Percentiles rank a stretch among this genome's conserved stretches.
phyloP scores from a whole-genome alignment of 92 coral and sea anemone genomes.

The Micromussa lordhowensis region DNA sequence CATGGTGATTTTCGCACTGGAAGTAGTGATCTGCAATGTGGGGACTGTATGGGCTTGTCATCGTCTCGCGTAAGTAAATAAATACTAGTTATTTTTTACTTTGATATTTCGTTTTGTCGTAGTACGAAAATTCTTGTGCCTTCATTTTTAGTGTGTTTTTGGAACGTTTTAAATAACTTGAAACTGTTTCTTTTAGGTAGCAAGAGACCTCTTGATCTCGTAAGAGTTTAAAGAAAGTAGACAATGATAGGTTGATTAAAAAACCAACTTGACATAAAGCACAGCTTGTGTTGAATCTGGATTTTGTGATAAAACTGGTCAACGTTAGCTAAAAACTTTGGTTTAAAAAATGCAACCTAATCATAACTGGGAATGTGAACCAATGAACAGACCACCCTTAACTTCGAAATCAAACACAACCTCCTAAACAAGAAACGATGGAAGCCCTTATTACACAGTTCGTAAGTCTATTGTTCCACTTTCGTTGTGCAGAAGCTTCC shows the following conservation, averaged over 20 bases:
- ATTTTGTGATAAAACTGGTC: not conserved
- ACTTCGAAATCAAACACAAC: not conserved
- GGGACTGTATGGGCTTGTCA: slow-evolving; percentile 5
- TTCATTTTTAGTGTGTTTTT: not conserved
- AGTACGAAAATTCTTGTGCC: not conserved
- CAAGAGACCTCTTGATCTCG: not conserved
- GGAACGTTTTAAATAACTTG: not conserved
- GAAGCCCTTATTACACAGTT: not conserved
- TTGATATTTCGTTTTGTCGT: not conserved
- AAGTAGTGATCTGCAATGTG: slow-evolving; percentile 2
- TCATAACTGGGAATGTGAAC: not conserved
- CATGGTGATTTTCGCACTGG: slow-evolving; percentile 11
- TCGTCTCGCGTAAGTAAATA: slow-evolving; percentile 23
- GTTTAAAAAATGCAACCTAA: not conserved
- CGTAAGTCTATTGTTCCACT: not conserved
- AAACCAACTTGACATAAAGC: not conserved
- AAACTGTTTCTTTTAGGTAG: not conserved
- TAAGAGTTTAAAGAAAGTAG: not conserved
- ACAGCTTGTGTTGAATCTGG: not conserved
- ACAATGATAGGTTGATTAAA: not conserved
- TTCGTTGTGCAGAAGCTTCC: not conserved
- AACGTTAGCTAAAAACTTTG: not conserved
- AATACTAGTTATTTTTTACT: not conserved
- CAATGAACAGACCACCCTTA: not conserved
- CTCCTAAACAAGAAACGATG: not conserved